Evolutionary conservation across 2,888 invertebrate species (phyloP).

Genomic region (Nemotelus nigrinus): DNA sequence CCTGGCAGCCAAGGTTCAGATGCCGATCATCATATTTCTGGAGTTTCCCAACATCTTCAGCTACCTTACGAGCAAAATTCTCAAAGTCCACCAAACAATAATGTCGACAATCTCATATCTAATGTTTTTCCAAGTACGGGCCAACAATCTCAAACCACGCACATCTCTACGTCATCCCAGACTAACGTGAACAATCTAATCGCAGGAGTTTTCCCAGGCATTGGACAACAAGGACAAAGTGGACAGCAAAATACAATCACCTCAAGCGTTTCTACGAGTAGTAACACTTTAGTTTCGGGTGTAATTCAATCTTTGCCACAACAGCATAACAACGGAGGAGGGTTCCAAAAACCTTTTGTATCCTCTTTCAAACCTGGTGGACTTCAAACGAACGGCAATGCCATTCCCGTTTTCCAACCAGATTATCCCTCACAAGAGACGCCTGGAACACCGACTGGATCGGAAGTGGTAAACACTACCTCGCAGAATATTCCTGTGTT

Average conservation of each 20-base stretch:
- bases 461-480: background rate
- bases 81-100: too few relatives aligned
- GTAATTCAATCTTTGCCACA: constrained; percentile 14
- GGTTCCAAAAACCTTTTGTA: background rate
- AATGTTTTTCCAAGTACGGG: constrained; percentile 2
- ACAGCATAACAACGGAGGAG: background rate
- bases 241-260: background rate
- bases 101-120: background rate
- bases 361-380: background rate
- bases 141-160: constrained; percentile 1
- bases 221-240: background rate
- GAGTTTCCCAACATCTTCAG: too few relatives aligned
- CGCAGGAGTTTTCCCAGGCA: constrained; percentile 13
- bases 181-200: constrained; percentile 4
- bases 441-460: background rate
- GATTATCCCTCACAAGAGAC: background rate
- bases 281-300: constrained; percentile 20
- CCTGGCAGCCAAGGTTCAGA: too few relatives aligned
- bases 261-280: background rate
- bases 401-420: constrained; percentile 32
- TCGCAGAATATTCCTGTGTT: constrained; percentile 10
- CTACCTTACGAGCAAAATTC: too few relatives aligned
- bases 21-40: too few relatives aligned
- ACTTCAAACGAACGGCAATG: background rate
- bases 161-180: background rate